Base-by-base conservation (phyloP, 1,140 invertebrate genomes). In the Drosophila tropicalis region DNA sequence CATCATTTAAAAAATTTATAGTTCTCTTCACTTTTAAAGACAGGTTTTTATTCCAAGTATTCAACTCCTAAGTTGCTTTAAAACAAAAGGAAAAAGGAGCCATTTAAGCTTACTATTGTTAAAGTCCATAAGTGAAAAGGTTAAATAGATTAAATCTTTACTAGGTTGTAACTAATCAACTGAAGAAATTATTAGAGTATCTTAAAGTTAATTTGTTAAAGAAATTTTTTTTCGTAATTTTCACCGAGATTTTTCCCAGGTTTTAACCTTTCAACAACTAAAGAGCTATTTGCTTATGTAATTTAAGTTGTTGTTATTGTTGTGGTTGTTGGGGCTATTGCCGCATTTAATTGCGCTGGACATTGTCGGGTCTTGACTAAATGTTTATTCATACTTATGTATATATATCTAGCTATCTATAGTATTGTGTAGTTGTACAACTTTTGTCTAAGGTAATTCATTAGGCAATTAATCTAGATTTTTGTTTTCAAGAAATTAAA, bases 261-360 rank as follows among this genome's bases (percentile, higher is more conserved):
- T 51, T 22, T 51, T 51, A 51, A 51, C 44, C 44, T 51, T 51
- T 51, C 22, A 51, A 51, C 44, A 22, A 12, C 44, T 36, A 60
- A 47, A 63, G 65, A 63, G 66, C 29, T 81, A 54, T 86, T 82
- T 86, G 75, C 63, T 86, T 86, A 76, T 81, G 79, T 73, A 72
- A 82, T 82, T 77, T 86, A 65, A 86, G 86, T 78, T 51, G 44
- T 51, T 81, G 77, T 72, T 76, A 70, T 36, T 10, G 77, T 25
- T 22, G 19, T 22, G 19, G 19, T 72, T 75, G 72, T 25, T 25
- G 25, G 25, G 25, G 25, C 70, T 75, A 70, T 79, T 75, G 71
- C 58, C 22, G 67, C 73, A 57, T 79, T 86, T 86, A 86, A 86
- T 82, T 79, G 68, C 71, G 55, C 56, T 76, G 79, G 79, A 66